Conservation (phyloP, 2,888 invertebrate species). For the Drosophila mercatorum region DNA sequence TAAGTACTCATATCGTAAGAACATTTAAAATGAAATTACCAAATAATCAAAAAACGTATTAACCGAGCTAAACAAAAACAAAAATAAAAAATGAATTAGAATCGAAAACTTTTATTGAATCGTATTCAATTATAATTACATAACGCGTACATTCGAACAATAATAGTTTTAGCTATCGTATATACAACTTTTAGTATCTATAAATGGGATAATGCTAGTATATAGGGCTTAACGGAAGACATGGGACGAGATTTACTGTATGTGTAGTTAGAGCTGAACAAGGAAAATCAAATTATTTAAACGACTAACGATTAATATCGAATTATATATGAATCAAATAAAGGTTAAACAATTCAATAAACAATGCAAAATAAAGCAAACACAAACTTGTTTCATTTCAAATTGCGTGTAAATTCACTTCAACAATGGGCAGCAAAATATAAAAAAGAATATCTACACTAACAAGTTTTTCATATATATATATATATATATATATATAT, state of each 20-base stretch:
- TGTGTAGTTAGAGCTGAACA: constrained; percentile 67
- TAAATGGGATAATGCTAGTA: constrained; percentile 33
- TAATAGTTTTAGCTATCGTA: constrained; percentile 71
- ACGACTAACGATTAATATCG: constrained; percentile 45
- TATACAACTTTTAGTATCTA: constrained; percentile 38
- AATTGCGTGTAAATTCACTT: too few relatives aligned
- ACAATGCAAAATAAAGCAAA: too few relatives aligned
- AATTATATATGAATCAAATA: constrained; percentile 57
- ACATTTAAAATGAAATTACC: constrained; percentile 39
- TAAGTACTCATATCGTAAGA: constrained; percentile 45
- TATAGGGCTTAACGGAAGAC: constrained; percentile 40
- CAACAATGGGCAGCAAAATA: not conserved
- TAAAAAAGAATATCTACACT: not conserved
- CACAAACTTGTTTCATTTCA: not conserved
- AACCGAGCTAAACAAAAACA: constrained; percentile 15
- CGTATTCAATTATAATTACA: constrained; percentile 45
- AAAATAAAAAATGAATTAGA: constrained; percentile 7
- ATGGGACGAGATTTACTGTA: constrained; percentile 47
- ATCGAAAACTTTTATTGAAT: constrained; percentile 28
- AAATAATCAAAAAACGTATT: constrained; percentile 66
- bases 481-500: not conserved
- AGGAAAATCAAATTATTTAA: constrained; percentile 52
- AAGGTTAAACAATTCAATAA: constrained; percentile 55
- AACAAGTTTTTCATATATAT: not conserved
- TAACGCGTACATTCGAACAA: constrained; percentile 69